These are phyloP conservation scores for Aythya baeri DNA, from an alignment of 2,113 vertebrate genomes.

Conservation along the genomic window DNA sequence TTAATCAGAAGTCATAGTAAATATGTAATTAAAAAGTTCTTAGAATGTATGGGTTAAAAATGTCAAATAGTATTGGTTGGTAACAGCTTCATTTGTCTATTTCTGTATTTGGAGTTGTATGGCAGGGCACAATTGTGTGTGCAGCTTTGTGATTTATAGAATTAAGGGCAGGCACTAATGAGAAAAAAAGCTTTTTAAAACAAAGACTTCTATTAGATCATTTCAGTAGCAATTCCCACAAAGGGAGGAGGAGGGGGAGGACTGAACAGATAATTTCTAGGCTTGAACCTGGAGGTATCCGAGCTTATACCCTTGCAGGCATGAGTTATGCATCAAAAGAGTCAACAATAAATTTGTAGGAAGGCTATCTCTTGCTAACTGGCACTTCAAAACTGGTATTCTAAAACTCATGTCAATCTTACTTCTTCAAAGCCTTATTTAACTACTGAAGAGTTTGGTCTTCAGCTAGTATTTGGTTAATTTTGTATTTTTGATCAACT, in stretches of 20 bases:
- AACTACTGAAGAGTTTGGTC: neutral
- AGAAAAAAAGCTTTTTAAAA: conserved; percentile 66
- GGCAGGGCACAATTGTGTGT: neutral
- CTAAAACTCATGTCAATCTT: neutral
- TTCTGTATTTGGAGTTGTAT: neutral
- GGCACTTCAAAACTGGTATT: neutral
- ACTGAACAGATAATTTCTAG: neutral
- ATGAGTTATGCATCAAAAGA: neutral
- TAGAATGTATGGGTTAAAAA: conserved; percentile 26
- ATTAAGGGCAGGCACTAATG: conserved; percentile 17
- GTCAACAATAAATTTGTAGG: neutral
- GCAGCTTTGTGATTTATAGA: conserved; percentile 7
- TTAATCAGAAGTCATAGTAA: conserved; percentile 24
- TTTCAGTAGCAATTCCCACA: neutral
- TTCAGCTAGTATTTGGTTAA: neutral
- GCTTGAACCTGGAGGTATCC: neutral
- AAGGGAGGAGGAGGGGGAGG: neutral
- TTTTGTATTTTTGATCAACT: neutral
- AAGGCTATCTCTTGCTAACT: neutral
- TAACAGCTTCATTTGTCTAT: conserved; percentile 29
- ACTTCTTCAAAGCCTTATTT: neutral
- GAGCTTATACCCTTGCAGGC: neutral
- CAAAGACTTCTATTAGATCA: conserved; percentile 6
- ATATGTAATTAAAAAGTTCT: conserved; percentile 31
- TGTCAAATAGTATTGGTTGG: neutral